Evolutionary conservation across 1,140 invertebrate genomes (phyloP).

Genomic region (Drosophila novamexicana): DNA sequence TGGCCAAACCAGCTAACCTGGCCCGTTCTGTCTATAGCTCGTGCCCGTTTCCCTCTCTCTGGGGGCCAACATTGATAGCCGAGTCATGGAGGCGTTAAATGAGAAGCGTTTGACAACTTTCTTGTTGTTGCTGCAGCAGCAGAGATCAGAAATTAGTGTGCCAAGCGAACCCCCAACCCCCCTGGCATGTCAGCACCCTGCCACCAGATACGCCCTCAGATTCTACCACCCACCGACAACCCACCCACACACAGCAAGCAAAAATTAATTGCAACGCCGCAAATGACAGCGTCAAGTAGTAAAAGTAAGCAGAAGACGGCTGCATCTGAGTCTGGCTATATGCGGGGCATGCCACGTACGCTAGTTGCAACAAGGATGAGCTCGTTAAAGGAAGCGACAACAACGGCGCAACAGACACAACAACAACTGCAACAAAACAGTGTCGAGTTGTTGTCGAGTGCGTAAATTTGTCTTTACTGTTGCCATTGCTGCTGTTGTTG

Average conservation of each 20-base stretch:
- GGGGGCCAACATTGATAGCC: constrained; percentile 12
- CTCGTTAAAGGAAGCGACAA: constrained; percentile 77
- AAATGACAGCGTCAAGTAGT: constrained; percentile 82
- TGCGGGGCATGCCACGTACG: constrained; percentile 55
- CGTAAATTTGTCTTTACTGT: constrained; percentile 61
- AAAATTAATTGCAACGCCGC: constrained; percentile 82
- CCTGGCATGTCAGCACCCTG: constrained; percentile 36
- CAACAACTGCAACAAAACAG: constrained; percentile 42
- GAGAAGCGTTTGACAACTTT: constrained; percentile 68
- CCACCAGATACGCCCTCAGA: constrained; percentile 15
- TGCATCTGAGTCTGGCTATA: constrained; percentile 13
- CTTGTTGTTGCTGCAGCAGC: constrained; percentile 27
- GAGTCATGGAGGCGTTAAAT: constrained; percentile 75
- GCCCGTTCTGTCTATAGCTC: constrained; percentile 1
- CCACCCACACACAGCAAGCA: constrained; percentile 45
- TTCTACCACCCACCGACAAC: constrained; percentile 3
- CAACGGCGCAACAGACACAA: constrained; percentile 14
- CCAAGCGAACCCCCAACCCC: constrained; percentile 25
- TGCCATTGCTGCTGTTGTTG: constrained; percentile 17
- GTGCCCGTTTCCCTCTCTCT: background rate
- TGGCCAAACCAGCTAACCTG: constrained; percentile 24
- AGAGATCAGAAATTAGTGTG: constrained; percentile 77
- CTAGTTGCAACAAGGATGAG: constrained; percentile 75
- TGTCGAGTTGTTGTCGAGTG: constrained; percentile 62
- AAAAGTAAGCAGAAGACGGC: constrained; percentile 71